phyloP scores from a whole-genome alignment of 2,113 vertebrate genomes.

The Sinocyclocheilus rhinocerous region DNA sequence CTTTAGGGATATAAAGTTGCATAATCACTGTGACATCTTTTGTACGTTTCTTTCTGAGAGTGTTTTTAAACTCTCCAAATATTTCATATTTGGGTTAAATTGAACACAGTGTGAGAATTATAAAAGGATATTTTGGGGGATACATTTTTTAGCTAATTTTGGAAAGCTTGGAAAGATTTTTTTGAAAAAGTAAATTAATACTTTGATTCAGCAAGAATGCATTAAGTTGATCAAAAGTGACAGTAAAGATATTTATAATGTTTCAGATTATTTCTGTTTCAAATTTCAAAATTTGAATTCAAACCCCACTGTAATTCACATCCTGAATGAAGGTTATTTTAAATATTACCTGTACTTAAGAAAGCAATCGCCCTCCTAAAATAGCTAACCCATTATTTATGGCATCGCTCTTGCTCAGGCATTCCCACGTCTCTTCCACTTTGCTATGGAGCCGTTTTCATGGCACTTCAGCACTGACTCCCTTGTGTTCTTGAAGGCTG shows the following conservation, averaged over 20 bases:
- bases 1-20: neutral
- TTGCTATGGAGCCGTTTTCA: neutral
- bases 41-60: neutral
- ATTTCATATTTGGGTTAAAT: neutral
- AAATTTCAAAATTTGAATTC: too few species aligned
- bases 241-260: neutral
- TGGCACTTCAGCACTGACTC: neutral
- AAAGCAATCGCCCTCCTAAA: slow-evolving; percentile 23
- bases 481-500: slow-evolving; percentile 41
- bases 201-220: neutral
- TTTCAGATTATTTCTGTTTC: neutral
- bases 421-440: slow-evolving; percentile 29
- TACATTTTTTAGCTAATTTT: neutral
- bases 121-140: neutral
- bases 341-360: slow-evolving; percentile 22
- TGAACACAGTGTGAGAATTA: neutral
- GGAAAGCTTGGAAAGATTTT: neutral
- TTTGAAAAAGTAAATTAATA: neutral
- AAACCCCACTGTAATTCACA: neutral
- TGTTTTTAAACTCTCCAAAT: neutral
- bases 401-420: neutral
- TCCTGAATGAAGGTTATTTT: slow-evolving; percentile 21
- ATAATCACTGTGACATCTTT: neutral
- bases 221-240: neutral
- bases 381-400: slow-evolving; percentile 6